Evolutionary conservation across 2,797 vertebrate genomes (phyloP).

Genomic region (Poecilia velifera): DNA sequence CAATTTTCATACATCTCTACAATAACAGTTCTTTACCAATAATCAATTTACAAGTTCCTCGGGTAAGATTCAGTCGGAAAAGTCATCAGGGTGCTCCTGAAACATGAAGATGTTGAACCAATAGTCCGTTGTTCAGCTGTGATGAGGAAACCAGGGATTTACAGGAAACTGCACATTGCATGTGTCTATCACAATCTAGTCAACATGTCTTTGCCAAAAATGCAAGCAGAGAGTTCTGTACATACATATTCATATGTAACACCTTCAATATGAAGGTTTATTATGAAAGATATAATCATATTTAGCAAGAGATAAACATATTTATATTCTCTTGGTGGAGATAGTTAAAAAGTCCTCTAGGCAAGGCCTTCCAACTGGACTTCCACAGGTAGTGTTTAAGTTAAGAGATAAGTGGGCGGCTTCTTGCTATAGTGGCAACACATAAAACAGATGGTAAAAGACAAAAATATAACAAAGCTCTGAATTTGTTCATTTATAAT

Average conservation of each 20-base stretch:
- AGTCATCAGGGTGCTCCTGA: conserved; percentile 45
- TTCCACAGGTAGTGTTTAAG: conserved; percentile 82
- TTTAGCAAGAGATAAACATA: conserved; percentile 94
- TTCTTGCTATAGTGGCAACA: conserved; percentile 71
- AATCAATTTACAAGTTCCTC: conserved; percentile 61
- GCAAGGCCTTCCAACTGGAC: conserved; percentile 79
- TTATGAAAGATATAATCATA: conserved; percentile 84
- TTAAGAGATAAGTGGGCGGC: conserved; percentile 68
- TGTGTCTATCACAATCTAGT: conserved; percentile 72
- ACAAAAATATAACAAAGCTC: conserved; percentile 68
- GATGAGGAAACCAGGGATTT: conserved; percentile 50
- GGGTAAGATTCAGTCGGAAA: conserved; percentile 49
- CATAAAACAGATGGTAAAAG: conserved; percentile 52
- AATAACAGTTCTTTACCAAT: conserved; percentile 63
- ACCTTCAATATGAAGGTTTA: conserved; percentile 99
- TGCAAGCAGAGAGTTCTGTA: conserved; percentile 83
- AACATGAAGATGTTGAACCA: conserved; percentile 37
- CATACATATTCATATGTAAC: conserved; percentile 88
- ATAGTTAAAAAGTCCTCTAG: conserved; percentile 85
- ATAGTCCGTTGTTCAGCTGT: conserved; percentile 38
- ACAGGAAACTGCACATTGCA: conserved; percentile 63
- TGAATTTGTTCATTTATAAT: conserved; percentile 52
- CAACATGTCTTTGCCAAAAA: conserved; percentile 82
- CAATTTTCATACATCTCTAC: conserved; percentile 72
- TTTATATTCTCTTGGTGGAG: conserved; percentile 85